Base-by-base conservation (phyloP, 2,888 invertebrate species). In the Smittia sp. region DNA sequence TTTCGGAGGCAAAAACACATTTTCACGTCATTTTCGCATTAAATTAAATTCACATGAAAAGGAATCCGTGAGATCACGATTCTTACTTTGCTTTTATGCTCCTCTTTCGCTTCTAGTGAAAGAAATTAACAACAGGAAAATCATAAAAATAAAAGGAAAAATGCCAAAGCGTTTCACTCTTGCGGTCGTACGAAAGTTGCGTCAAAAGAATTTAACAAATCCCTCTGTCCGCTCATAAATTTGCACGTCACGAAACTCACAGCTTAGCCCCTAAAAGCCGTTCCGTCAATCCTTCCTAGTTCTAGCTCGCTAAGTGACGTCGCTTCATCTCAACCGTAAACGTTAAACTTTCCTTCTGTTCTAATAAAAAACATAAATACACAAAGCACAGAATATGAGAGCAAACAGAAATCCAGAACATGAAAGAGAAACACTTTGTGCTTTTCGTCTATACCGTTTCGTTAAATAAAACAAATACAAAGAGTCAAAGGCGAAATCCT, bases 31-130 rank as follows among this genome's bases (percentile, higher is more conserved):
- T 15, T 66, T 32, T 39, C 39, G 11, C 66, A 66, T 66, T 66
- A 66, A 66, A 66, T 66, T 66, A 66, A 66, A 66, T 66, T 66
- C 58, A 58, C 24, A 58, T 58, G 58, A 58, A 58, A 20, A 58
- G 7, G 15, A 58, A 58, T 58, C 58, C 58, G 58, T 22, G 58
- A 58, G 58, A 58, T 58, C 58, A 58, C 58, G 58, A 58, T 22
- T 22, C 9, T 18, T 22, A 58, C 4, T 22, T 58, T 58, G 7
- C 58, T 58, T 54, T 22, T 58, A 22, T 58, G 13, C 20, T 20
- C 7, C 7, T 24, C 4, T 3, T 46, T 15, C n/a, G 18, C n/a
- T 46, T 3, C n/a, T 46, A 58, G 1, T 9, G 58, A 7, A 58
- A 24, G 58, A 58, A 58, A 58, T 58, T 20, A 58, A 58, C 11